Percentiles rank a stretch among this genome's conserved stretches.
Evolutionary conservation across 2,113 vertebrate species (phyloP).

Genomic region (Tamias sibiricus): DNA sequence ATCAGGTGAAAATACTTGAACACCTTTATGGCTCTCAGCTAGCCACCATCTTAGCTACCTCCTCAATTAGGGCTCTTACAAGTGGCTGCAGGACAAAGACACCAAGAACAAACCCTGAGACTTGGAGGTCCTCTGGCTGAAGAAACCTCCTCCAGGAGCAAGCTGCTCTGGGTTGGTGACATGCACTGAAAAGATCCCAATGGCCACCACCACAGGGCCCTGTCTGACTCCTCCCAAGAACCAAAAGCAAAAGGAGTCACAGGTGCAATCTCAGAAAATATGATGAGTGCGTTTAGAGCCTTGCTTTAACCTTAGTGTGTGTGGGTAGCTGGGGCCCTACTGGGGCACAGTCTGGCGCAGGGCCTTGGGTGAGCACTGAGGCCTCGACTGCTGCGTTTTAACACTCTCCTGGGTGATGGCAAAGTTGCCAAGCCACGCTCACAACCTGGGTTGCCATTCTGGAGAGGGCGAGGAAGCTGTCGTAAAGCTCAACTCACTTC

Average conservation of each 20-base stretch:
- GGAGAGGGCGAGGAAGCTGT: neutral
- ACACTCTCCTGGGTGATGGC: neutral
- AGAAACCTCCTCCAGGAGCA: neutral
- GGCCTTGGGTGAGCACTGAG: neutral
- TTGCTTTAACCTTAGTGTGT: fast-evolving
- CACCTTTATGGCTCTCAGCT: too few relatives aligned
- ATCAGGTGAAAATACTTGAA: too few relatives aligned
- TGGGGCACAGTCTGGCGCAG: fast-evolving
- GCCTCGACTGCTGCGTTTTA: neutral
- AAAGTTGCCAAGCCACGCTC: fast-evolving
- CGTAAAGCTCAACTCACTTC: too few relatives aligned
- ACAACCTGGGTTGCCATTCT: too few relatives aligned
- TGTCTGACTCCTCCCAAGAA: neutral
- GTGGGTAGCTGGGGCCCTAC: fast-evolving
- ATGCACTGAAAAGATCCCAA: fast-evolving
- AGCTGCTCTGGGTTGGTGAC: neutral
- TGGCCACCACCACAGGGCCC: neutral
- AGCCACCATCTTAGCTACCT: too few relatives aligned
- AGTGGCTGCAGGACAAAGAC: neutral
- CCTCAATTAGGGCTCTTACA: too few relatives aligned
- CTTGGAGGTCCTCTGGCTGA: too few relatives aligned
- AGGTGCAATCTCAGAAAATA: neutral
- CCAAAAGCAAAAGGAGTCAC: neutral
- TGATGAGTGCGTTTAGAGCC: fast-evolving
- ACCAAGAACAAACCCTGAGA: too few relatives aligned